phyloP scores from a whole-genome alignment of 2,888 invertebrate species.

The Ferdinandea cuprea region DNA sequence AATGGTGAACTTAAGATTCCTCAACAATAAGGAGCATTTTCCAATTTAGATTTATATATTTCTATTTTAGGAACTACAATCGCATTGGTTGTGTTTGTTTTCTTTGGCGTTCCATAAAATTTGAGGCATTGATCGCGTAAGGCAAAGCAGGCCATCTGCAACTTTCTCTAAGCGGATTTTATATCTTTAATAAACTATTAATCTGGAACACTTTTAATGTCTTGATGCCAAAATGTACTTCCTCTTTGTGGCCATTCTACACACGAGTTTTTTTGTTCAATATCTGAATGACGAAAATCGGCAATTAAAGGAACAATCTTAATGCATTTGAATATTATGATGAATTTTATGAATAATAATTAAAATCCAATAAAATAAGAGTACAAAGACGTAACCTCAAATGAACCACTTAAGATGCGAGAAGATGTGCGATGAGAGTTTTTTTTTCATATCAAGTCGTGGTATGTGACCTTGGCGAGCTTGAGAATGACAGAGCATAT shows the following conservation, averaged over 20 bases:
- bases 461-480: conserved; percentile 6
- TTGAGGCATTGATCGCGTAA: conserved; percentile 33
- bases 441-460: conserved; percentile 2
- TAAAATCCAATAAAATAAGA: conserved; percentile 39
- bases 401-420: conserved; percentile 9
- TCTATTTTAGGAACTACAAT: conserved; percentile 69
- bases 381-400: conserved; percentile 11
- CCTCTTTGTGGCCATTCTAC: too few species aligned
- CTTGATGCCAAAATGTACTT: conserved; percentile 33
- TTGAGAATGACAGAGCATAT: too few species aligned
- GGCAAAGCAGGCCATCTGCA: conserved; percentile 58
- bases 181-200: conserved; percentile 45
- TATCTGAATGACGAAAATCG: conserved; percentile 6
- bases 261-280: conserved; percentile 7
- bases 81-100: conserved; percentile 29
- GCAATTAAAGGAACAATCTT: conserved; percentile 25
- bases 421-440: background rate
- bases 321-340: conserved; percentile 49
- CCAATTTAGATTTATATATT: conserved; percentile 49
- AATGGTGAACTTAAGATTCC: conserved; percentile 68
- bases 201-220: conserved; percentile 39
- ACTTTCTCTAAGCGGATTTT: conserved; percentile 28
- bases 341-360: conserved; percentile 45
- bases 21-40: conserved; percentile 41
- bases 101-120: background rate